Evolutionary conservation across 1,140 invertebrate genomes (phyloP).

Genomic region (Aphelenchoides besseyi): DNA sequence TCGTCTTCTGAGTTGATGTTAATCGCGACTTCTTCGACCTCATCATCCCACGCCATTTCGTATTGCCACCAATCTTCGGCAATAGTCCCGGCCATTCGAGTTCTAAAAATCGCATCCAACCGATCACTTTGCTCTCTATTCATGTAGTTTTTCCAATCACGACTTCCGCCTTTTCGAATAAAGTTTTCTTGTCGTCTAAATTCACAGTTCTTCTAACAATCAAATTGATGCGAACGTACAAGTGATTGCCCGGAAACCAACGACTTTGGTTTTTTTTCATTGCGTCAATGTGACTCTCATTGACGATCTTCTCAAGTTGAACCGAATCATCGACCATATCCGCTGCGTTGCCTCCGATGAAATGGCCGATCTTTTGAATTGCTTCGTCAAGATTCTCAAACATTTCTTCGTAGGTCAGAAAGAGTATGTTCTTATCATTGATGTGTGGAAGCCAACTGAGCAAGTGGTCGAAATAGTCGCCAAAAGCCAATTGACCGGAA

Average conservation of each 20-base stretch:
- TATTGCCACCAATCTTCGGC: constrained; percentile 52
- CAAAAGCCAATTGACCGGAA: constrained; percentile 60
- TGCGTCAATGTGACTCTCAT: constrained; percentile 51
- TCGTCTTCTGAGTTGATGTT: not conserved
- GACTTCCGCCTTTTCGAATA: constrained; percentile 62
- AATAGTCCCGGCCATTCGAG: constrained; percentile 44
- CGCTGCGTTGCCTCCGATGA: constrained; percentile 53
- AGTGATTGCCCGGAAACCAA: constrained; percentile 53
- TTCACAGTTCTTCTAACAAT: not conserved
- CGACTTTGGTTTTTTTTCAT: constrained; percentile 59
- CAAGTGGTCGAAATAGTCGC: constrained; percentile 64
- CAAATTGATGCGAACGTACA: constrained; percentile 53
- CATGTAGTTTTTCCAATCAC: constrained; percentile 65
- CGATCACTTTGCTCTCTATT: constrained; percentile 62
- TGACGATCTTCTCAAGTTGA: constrained; percentile 44
- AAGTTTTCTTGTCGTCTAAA: constrained; percentile 43
- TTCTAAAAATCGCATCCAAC: constrained; percentile 53
- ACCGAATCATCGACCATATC: constrained; percentile 44
- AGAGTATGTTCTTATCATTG: constrained; percentile 59
- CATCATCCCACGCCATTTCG: constrained; percentile 50
- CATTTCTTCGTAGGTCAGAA: constrained; percentile 62
- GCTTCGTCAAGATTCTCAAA: constrained; percentile 42
- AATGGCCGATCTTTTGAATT: constrained; percentile 55
- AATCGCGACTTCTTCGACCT: not conserved
- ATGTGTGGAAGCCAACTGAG: constrained; percentile 57